phyloP scores from a whole-genome alignment of 92 coral and sea anemone species.

The Umimayanthus kanabou region DNA sequence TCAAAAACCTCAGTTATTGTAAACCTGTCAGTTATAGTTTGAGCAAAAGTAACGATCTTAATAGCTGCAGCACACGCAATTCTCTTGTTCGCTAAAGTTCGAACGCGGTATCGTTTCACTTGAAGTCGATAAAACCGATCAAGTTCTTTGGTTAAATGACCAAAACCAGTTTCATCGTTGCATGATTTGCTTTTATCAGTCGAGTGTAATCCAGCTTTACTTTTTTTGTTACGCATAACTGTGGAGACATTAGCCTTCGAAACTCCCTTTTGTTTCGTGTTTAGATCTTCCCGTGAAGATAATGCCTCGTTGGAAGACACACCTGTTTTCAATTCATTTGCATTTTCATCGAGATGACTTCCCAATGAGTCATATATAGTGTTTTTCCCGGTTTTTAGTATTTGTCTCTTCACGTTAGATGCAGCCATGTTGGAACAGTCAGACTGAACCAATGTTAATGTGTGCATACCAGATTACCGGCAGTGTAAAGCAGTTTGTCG shows the following conservation, averaged over 20 bases:
- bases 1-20: constrained; percentile 59
- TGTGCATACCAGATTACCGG: neutral
- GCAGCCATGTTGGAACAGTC: neutral
- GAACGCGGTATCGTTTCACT: constrained; percentile 49
- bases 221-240: neutral
- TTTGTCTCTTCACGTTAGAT: neutral
- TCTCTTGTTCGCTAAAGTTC: constrained; percentile 58
- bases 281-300: neutral
- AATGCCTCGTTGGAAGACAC: neutral
- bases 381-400: neutral
- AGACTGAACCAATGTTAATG: neutral
- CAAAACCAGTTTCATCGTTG: neutral
- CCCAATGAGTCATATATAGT: neutral
- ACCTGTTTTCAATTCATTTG: neutral
- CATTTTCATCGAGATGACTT: constrained; percentile 10
- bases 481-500: neutral
- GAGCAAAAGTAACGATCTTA: constrained; percentile 70
- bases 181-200: neutral
- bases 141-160: constrained; percentile 60
- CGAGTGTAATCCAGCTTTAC: neutral
- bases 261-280: neutral
- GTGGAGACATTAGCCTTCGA: neutral
- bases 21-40: constrained; percentile 70
- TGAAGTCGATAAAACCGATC: constrained; percentile 59
- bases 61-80: constrained; percentile 72